Percentiles rank a stretch among this genome's conserved stretches.
These are phyloP conservation scores for Aricia agestis DNA, from an alignment of 1,140 invertebrate species.

Conservation along the genomic window DNA sequence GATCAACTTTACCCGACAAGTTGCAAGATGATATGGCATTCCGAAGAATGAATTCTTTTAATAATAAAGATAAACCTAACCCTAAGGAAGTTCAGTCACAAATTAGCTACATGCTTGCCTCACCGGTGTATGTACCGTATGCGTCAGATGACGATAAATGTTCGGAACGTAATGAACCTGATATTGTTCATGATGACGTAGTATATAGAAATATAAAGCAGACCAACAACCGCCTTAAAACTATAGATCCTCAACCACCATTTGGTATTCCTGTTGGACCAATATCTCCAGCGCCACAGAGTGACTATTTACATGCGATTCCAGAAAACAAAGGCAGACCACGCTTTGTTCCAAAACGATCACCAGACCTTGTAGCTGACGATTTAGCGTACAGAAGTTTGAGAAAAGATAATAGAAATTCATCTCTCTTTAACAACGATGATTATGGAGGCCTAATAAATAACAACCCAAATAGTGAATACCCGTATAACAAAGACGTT, in stretches of 20 bases:
- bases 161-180: slow-evolving; percentile 81
- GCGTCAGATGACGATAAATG: slow-evolving; percentile 69
- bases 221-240: slow-evolving; percentile 83
- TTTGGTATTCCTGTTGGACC: slow-evolving; percentile 93
- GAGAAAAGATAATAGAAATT: slow-evolving; percentile 83
- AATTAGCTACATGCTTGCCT: slow-evolving; percentile 85
- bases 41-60: slow-evolving; percentile 80
- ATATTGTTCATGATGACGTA: slow-evolving; percentile 89
- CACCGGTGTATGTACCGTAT: slow-evolving; percentile 78
- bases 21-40: slow-evolving; percentile 88
- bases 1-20: slow-evolving; percentile 78
- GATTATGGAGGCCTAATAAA: slow-evolving; percentile 55
- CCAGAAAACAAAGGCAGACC: slow-evolving; percentile 79
- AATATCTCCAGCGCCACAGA: slow-evolving; percentile 83
- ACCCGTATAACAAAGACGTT: slow-evolving; percentile 57
- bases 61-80: slow-evolving; percentile 71
- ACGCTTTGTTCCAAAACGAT: slow-evolving; percentile 79
- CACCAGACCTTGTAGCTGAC: slow-evolving; percentile 89
- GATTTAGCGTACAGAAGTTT: slow-evolving; percentile 90
- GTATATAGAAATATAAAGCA: slow-evolving; percentile 87
- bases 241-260: slow-evolving; percentile 88
- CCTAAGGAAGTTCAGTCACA: slow-evolving; percentile 77
- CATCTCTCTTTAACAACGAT: slow-evolving; percentile 56
- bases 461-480: slow-evolving; percentile 64
- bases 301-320: slow-evolving; percentile 88